Conservation (phyloP, 2,113 vertebrate genomes). For the Aspiorhynchus laticeps region DNA sequence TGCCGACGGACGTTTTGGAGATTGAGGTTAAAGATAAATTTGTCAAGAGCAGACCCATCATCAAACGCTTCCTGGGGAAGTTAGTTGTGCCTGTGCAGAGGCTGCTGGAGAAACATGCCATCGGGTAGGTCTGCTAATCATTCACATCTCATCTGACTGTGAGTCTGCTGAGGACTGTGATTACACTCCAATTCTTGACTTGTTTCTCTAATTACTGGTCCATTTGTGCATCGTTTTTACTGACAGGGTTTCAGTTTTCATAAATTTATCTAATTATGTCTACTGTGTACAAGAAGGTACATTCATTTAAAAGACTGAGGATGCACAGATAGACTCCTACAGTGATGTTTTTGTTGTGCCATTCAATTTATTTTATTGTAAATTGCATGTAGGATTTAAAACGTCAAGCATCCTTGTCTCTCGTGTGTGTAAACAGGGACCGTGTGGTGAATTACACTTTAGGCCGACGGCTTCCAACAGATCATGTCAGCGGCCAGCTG, state of each 20-base stretch:
- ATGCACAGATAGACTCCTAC: background rate
- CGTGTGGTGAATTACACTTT: conserved; percentile 94
- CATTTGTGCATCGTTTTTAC: background rate
- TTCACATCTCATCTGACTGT: background rate
- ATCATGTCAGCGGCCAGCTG: conserved; percentile 96
- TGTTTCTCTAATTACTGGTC: background rate
- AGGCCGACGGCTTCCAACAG: conserved; percentile 92
- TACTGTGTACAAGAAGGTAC: background rate
- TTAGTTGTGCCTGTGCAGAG: conserved; percentile 94
- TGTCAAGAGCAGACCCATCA: conserved; percentile 96
- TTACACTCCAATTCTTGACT: background rate
- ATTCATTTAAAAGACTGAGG: background rate
- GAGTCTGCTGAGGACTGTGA: background rate
- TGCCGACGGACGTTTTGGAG: conserved; percentile 97
- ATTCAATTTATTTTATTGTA: background rate
- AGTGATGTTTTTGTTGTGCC: background rate
- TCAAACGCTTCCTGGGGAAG: conserved; percentile 97
- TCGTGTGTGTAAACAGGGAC: conserved; percentile 78
- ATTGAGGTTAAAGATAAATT: conserved; percentile 99
- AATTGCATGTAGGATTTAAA: background rate
- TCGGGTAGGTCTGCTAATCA: conserved; percentile 80
- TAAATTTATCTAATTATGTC: background rate
- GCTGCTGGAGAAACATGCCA: conserved; percentile 95
- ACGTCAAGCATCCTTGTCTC: background rate
- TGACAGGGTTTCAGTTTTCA: background rate